Conservation (phyloP, 2,113 vertebrate genomes). For the Gavia stellata region DNA sequence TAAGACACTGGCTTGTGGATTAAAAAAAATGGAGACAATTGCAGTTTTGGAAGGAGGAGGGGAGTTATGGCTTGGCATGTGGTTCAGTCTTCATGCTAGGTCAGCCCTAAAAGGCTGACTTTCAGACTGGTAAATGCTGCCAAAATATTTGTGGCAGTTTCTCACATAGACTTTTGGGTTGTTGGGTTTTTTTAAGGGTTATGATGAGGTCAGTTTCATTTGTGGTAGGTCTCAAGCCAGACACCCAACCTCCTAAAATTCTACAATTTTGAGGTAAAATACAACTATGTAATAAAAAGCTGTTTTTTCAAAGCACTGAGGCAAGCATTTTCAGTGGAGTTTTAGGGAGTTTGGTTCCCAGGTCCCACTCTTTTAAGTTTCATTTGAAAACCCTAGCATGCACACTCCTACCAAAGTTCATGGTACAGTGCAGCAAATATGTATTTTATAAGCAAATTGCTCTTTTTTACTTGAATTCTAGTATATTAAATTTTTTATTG, state of each 20-base stretch:
- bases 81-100: constrained; percentile 31
- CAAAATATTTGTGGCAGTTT: constrained; percentile 63
- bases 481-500: constrained; percentile 22
- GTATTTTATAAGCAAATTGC: constrained; percentile 33
- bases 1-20: background rate
- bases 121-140: constrained; percentile 15
- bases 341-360: background rate
- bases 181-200: constrained; percentile 40
- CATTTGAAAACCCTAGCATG: background rate
- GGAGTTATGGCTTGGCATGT: background rate
- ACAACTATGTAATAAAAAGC: constrained; percentile 10
- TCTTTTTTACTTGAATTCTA: constrained; percentile 11
- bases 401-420: background rate
- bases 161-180: constrained; percentile 34
- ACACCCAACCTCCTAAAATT: constrained; percentile 34
- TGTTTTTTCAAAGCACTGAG: constrained; percentile 14
- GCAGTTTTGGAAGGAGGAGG: constrained; percentile 6
- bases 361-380: background rate
- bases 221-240: constrained; percentile 57
- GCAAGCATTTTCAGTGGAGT: background rate
- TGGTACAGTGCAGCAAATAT: background rate
- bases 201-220: constrained; percentile 47
- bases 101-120: constrained; percentile 35
- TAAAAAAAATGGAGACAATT: background rate
- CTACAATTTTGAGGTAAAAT: constrained; percentile 16